Evolutionary conservation across 1,140 invertebrate species (phyloP), one percentile per base, ranked within the genome.

Genomic region (Zaprionus taronus): DNA sequence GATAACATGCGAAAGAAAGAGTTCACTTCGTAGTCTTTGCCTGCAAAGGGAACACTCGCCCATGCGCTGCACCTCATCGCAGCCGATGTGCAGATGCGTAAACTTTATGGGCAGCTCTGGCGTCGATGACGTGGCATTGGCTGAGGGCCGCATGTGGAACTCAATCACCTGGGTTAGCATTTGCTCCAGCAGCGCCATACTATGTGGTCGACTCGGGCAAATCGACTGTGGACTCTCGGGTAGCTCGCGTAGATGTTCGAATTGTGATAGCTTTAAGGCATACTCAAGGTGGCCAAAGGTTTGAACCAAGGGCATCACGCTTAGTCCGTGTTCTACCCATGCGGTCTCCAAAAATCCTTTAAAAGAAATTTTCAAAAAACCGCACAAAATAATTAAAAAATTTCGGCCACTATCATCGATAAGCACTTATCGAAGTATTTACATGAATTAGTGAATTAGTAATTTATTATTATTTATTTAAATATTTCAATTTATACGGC

Each of bases 261-360:
- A 98, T 79, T 96, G 95, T 34, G 95, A 91, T 72, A 97, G 94
- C 92, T 99, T 99, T 51, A 99, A 93, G 0, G 96, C 96, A 94
- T 97, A 98, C 94, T 99, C 97, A 91, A 98, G 93, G 93, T 99
- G 98, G 3, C 98, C 98, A 93, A 99, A 99, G 5, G 98, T 99
- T 93, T 99, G 99, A 9, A 99, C 94, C 4, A 99, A 94, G 20
- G 99, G 99, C 81, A 99, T 97, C 3, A 99, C 95, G 73, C 96
- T 95, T 2, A 99, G 93, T 1, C 95, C 94, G 58, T 94, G 76
- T 1, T 83, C 36, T 1, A 80, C 95, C 61, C 41, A 76, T 11
- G 95, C 94, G 62, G 95, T 94, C 69, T 92, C 84, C 22, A 92
- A 51, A 93, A 93, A 38, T 92, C 87, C 91, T 92, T 34, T 22